Base-by-base conservation (phyloP, 2,888 invertebrate genomes). In the Lepeophtheirus nordmannii region DNA sequence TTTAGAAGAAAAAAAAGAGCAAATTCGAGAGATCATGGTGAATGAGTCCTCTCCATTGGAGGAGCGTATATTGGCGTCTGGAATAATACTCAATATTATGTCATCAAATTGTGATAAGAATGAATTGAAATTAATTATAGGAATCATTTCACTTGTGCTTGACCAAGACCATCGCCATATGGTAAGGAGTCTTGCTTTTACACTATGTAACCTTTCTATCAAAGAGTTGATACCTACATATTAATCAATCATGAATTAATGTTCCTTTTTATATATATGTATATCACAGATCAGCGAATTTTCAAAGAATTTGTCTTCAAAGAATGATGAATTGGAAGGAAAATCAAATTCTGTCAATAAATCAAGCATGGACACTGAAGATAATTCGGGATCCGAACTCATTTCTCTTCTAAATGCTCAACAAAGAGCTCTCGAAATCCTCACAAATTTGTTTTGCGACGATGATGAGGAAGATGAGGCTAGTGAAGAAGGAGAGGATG, bases 361-460 rank as follows among this genome's bases (percentile, higher is more conserved):
- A 22, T 69, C 69, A 61, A 22, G 67, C 12, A 69, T 70, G 53
- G 70, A 71, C 39, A 61, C 69, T n/a, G 69, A 70, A 41, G 68
- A 68, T 46, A 68, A 70, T 30, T 22, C 69, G 11, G 64, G 69
- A 20, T 22, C 10, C 5, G 71, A 72, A 46, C 65, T 73, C 9
- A 68, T 72, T 22, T 78, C 80, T 70, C 75, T 84, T 68, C 72
- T 86, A n/a, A 80, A 81, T 69, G 83, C 84, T 0, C 85, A 86
- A 72, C 82, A 83, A 71, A 80, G 82, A 72, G 81, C 84, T 0
- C 75, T 85, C 58, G 86, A 86, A 76, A 82, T 85, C 68, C 75
- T 85, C 67, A 82, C 86, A 30, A 86, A 87, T 74, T 76, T 86
- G 64, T 83, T 84, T 72, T 82, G 83, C 40, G 76, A 80, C 72